Evolutionary conservation across 2,113 vertebrate species (phyloP), one percentile per base, ranked within the genome.

Genomic region (Passer domesticus): DNA sequence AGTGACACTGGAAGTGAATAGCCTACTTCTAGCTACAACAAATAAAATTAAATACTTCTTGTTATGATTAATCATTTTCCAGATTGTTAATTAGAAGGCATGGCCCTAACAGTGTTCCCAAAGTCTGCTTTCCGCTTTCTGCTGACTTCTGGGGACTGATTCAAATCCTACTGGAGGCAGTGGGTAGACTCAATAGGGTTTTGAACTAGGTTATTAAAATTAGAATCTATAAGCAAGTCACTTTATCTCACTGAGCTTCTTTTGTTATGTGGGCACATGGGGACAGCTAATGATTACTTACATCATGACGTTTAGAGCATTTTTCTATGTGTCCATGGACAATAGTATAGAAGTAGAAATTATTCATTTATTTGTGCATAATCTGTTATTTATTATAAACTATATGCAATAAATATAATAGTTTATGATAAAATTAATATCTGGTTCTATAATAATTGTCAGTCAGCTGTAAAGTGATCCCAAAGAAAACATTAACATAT

Each of bases 1-100:
- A 91, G 23, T 75, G 88, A 93, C 86, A 69, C 50, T 92, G 46
- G 20, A 83, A 87, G n/a, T 83, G 93, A 96, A 92, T 89, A 93
- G 27, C 39, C 58, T 88, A 46, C 17, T 83, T 92, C 49, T 78
- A 60, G 30, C 46, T 87, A 44, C 49, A 90, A 70, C 15, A 87
- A 93, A 78, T 69, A 85, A 84, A 84, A 91, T 82, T 15, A 62
- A 89, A 73, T 58, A 81, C 23, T 74, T 86, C 67, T 80, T 4
- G 7, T 63, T 94, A 86, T 79, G 88, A 84, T 43, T 41, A 82
- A 89, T 87, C 4, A 62, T 93, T 95, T 92, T 87, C 56, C 22
- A 50, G 31, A 28, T 24, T 87, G n/a, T 52, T 93, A 92, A 93
- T 89, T 90, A 78, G 81, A 90, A 60, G 43, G 7, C 37, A 30